phyloP scores from a whole-genome alignment of 2,888 invertebrate species.

The Scelioninae gen. 2 region DNA sequence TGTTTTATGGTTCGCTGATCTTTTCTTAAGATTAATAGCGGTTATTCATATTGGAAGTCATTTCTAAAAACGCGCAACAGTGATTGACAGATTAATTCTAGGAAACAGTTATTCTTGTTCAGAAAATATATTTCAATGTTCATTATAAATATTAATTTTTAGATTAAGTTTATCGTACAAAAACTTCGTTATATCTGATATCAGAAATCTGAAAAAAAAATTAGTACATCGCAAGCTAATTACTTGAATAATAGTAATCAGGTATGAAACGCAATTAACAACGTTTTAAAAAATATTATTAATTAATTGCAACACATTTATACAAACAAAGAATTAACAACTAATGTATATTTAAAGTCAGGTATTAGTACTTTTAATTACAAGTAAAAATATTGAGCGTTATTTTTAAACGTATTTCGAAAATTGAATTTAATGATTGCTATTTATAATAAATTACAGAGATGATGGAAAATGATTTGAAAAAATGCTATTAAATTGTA shows the following conservation, averaged over 20 bases:
- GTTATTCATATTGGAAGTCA: constrained; percentile 24
- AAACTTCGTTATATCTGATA: no score
- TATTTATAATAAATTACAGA: no score
- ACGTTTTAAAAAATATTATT: constrained; percentile 35
- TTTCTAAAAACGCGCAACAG: constrained; percentile 20
- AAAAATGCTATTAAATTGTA: no score
- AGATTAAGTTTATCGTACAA: neutral
- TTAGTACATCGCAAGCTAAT: constrained; percentile 17
- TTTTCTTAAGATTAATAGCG: constrained; percentile 21
- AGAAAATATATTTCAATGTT: neutral
- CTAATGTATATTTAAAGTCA: constrained; percentile 1
- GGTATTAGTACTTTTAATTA: constrained; percentile 27
- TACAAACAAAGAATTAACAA: constrained; percentile 10
- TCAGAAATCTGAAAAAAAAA: no score
- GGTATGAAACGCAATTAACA: constrained; percentile 22
- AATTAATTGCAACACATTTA: constrained; percentile 12
- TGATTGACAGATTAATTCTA: constrained; percentile 40
- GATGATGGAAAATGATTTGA: no score
- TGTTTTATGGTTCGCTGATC: constrained; percentile 41
- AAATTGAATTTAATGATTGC: no score
- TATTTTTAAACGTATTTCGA: no score
- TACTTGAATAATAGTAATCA: constrained; percentile 31
- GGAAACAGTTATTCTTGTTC: constrained; percentile 20
- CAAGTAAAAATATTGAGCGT: neutral
- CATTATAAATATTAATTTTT: neutral